A percentile compares a stretch with the other conserved stretches of the same genome.
Conservation (phyloP, 2,888 invertebrate genomes). For the Dryococelus australis region DNA sequence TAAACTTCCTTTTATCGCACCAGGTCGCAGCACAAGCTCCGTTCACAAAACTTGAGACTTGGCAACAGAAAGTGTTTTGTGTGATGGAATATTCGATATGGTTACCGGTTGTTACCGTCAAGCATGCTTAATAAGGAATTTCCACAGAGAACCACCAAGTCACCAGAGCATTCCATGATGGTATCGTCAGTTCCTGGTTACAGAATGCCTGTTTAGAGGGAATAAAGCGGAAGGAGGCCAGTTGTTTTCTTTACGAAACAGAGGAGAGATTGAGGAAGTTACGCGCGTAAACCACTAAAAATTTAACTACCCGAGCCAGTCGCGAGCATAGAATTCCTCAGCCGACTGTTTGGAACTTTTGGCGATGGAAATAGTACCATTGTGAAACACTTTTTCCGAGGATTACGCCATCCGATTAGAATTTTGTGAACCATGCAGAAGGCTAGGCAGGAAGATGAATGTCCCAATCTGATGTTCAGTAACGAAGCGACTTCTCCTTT, state of each 20-base stretch:
- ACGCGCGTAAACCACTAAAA: too few relatives aligned
- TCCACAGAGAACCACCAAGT: neutral
- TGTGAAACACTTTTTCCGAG: too few relatives aligned
- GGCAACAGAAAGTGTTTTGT: neutral
- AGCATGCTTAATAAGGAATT: neutral
- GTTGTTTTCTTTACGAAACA: neutral
- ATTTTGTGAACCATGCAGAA: neutral
- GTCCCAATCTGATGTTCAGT: neutral
- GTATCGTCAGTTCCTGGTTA: neutral
- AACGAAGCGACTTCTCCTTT: neutral
- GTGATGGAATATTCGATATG: neutral
- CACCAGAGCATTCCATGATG: neutral
- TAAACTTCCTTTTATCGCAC: neutral
- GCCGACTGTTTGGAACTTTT: too few relatives aligned
- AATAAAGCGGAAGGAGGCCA: neutral
- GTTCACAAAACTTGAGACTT: neutral
- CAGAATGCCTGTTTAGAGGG: neutral
- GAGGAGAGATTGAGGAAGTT: neutral
- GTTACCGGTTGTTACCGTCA: neutral
- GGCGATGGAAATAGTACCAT: too few relatives aligned
- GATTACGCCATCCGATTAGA: neutral
- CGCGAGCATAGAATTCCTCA: too few relatives aligned
- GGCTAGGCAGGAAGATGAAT: neutral
- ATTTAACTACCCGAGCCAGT: too few relatives aligned
- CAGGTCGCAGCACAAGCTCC: neutral